Percentiles rank a stretch among this genome's conserved stretches.
Evolutionary conservation across 2,888 invertebrate species (phyloP).

Genomic region (Carcina quercana): DNA sequence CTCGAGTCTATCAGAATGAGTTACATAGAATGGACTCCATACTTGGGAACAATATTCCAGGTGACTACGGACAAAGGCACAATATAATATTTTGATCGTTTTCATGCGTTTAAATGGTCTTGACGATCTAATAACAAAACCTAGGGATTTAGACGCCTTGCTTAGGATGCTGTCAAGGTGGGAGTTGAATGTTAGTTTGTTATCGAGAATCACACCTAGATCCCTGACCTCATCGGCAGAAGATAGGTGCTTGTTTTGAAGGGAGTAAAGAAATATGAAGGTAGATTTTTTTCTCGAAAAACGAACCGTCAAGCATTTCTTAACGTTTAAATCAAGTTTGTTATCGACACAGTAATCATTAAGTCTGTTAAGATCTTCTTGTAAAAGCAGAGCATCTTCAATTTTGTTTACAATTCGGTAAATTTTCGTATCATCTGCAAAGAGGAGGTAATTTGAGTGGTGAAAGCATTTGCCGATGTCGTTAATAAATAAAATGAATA

Average conservation of each 20-base stretch:
- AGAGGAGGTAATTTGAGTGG: constrained; percentile 2
- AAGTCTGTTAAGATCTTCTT: constrained; percentile 2
- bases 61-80: background rate
- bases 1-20: no score
- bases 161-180: background rate
- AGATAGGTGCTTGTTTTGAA: background rate
- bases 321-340: constrained; percentile 4
- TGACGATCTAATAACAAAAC: background rate
- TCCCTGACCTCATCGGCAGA: no score
- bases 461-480: no score
- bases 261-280: background rate
- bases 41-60: background rate
- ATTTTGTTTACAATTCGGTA: background rate
- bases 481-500: no score
- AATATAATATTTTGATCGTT: background rate
- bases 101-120: background rate
- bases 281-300: background rate
- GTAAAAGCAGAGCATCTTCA: background rate
- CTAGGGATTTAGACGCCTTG: background rate
- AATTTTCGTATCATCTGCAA: constrained; percentile 7
- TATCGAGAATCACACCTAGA: background rate
- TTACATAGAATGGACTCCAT: background rate
- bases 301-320: constrained; percentile 1
- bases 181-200: background rate
- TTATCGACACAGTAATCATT: constrained; percentile 1